Base-by-base conservation (phyloP, 2,888 invertebrate species). In the Mythimna vitellina region DNA sequence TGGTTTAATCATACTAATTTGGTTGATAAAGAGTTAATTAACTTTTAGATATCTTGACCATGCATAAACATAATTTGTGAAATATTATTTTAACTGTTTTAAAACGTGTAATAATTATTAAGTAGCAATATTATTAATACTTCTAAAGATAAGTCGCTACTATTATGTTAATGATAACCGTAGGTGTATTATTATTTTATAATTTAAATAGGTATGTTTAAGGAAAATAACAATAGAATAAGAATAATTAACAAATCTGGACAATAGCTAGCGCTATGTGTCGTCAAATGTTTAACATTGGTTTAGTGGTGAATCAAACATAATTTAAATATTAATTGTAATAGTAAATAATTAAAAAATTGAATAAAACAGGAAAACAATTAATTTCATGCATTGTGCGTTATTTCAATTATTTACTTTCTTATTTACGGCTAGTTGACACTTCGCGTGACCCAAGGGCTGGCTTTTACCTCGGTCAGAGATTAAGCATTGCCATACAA, bases 181-280 rank as follows among this genome's bases (percentile, higher is more conserved):
- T 61, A 64, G 35, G 20, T 20, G 22, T 76, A 67, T 64, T 66
- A 66, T 77, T 66, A 77, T 80, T 65, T 54, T 49, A 58, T 74
- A 20, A 53, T 53, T 58, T 63, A 66, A 77, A 80, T 80, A 63
- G 38, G 38, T 46, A 10, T 1, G 14, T 49, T 22, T 62, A 25
- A 75, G 81, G 81, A 75, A 77, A 77, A 76, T 65, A 67, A 77
- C 81, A 77, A 67, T 56, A 56, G 4, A 58, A 66, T 58, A 10
- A n/a, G 14, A 54, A 38, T 75, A 75, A 75, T 81, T 62, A 75
- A 67, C 62, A 80, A 80, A 77, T 77, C 81, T 75, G 67, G 58
- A 66, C 62, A 22, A 4, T 66, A 25, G n/a, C 12, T 0, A 22
- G 17, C 8, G 20, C 22, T 5, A 14, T n/a, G 60, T 10, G 12